Percentiles rank a stretch among this genome's conserved stretches.
Evolutionary conservation across 1,140 invertebrate genomes (phyloP).

Genomic region (Cherax quadricarinatus): DNA sequence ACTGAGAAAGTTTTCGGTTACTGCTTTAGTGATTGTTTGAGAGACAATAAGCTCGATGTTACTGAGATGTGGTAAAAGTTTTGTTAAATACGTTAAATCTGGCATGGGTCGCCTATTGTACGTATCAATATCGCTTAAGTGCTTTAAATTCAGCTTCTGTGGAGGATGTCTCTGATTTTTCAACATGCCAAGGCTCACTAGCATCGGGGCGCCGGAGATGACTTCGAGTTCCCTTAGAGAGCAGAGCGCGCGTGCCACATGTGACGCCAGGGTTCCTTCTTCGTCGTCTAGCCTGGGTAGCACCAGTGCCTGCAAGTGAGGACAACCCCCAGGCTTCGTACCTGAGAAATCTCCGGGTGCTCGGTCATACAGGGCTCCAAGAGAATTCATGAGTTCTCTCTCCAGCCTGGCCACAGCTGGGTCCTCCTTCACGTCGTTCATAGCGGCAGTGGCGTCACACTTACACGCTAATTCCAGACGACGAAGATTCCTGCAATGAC

Average conservation of each 20-base stretch:
- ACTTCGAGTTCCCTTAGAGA: slow-evolving; percentile 51
- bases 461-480: slow-evolving; percentile 49
- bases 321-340: slow-evolving; percentile 38
- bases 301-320: slow-evolving; percentile 42
- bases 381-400: slow-evolving; percentile 42
- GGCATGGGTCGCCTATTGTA: slow-evolving; percentile 60
- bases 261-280: slow-evolving; percentile 50
- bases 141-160: slow-evolving; percentile 20
- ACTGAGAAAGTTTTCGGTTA: slow-evolving; percentile 36
- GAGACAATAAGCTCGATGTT: slow-evolving; percentile 58
- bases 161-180: slow-evolving; percentile 11
- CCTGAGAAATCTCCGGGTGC: slow-evolving; percentile 63
- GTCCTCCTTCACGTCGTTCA: slow-evolving; percentile 58
- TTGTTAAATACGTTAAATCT: slow-evolving; percentile 49
- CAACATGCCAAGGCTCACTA: slow-evolving; percentile 43
- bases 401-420: slow-evolving; percentile 43
- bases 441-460: slow-evolving; percentile 53
- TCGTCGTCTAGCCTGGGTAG: slow-evolving; percentile 69
- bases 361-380: slow-evolving; percentile 57
- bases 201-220: slow-evolving; percentile 61
- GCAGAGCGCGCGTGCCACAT: slow-evolving; percentile 48
- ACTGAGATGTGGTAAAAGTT: slow-evolving; percentile 43
- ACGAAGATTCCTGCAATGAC: slow-evolving; percentile 55
- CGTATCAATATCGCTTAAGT: slow-evolving; percentile 67
- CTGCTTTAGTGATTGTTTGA: slow-evolving; percentile 12